These are phyloP conservation scores for Acanthacorydalis orientalis DNA, from an alignment of 2,888 invertebrate species.

Conservation along the genomic window DNA sequence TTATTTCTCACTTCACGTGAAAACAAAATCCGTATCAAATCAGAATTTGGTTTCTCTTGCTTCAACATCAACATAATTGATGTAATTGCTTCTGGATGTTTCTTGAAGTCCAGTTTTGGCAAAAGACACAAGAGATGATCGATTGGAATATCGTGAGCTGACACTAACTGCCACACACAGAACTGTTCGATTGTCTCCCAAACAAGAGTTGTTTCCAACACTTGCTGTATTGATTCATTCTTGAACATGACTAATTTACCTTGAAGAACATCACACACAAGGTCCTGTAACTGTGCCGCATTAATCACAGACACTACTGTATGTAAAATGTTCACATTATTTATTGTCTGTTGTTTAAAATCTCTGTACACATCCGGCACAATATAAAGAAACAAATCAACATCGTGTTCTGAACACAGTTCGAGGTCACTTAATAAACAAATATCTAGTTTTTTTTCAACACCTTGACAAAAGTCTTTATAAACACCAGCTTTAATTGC, in stretches of 20 bases:
- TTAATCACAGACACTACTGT: constrained; percentile 84
- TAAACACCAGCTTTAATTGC: constrained; percentile 74
- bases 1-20: constrained; percentile 51
- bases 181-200: constrained; percentile 98
- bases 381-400: constrained; percentile 77
- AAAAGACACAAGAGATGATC: constrained; percentile 70
- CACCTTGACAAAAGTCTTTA: constrained; percentile 69
- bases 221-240: constrained; percentile 53
- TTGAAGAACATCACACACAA: constrained; percentile 81
- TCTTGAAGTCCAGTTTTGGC: constrained; percentile 61
- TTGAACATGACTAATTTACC: constrained; percentile 74
- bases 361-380: constrained; percentile 85
- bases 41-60: constrained; percentile 77
- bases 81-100: constrained; percentile 85
- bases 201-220: constrained; percentile 66
- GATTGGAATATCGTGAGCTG: constrained; percentile 86
- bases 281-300: constrained; percentile 73
- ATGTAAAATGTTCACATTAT: constrained; percentile 75
- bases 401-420: constrained; percentile 78
- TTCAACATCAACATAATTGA: constrained; percentile 80
- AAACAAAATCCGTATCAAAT: constrained; percentile 69
- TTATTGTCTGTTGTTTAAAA: constrained; percentile 73
- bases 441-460: constrained; percentile 56
- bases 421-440: constrained; percentile 69
- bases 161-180: constrained; percentile 90